Evolutionary conservation across 2,888 invertebrate genomes (phyloP).

Genomic region (Homarus gammarus): DNA sequence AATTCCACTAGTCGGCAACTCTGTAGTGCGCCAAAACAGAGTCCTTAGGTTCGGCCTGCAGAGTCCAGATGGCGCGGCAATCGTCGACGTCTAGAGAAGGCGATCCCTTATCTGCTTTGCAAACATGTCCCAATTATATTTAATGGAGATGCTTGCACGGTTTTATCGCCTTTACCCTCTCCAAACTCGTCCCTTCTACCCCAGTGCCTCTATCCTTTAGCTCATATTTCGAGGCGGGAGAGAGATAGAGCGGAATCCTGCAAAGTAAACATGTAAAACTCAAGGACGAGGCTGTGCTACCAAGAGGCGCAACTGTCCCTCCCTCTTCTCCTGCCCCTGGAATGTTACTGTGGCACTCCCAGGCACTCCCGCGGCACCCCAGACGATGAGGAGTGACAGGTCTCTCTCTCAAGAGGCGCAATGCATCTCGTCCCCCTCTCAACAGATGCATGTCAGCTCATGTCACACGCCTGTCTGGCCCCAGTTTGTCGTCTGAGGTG

Average conservation of each 20-base stretch:
- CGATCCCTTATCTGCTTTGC: not conserved
- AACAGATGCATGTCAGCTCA: not conserved
- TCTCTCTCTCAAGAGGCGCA: not conserved
- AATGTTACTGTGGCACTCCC: too few species aligned
- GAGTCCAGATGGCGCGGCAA: not conserved
- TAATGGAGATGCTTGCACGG: slow-evolving; percentile 14
- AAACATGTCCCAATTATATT: not conserved
- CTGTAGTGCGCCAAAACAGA: too few species aligned
- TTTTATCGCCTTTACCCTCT: not conserved
- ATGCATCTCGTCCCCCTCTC: not conserved
- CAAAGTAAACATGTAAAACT: too few species aligned
- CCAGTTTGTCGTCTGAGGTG: not conserved
- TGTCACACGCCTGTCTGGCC: not conserved
- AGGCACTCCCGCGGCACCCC: not conserved
- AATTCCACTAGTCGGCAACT: too few species aligned
- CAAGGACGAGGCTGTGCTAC: too few species aligned
- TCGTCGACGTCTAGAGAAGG: not conserved
- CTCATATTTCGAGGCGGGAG: not conserved
- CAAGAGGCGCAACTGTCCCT: too few species aligned
- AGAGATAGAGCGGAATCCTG: not conserved
- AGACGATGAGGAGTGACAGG: slow-evolving; percentile 17
- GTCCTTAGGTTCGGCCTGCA: not conserved
- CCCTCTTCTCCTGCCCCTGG: too few species aligned
- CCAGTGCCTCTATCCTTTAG: too few species aligned
- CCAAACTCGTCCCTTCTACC: too few species aligned